Evolutionary conservation across 2,113 vertebrate species (phyloP), one percentile per base, ranked within the genome.

Genomic region (Crocuta crocuta): DNA sequence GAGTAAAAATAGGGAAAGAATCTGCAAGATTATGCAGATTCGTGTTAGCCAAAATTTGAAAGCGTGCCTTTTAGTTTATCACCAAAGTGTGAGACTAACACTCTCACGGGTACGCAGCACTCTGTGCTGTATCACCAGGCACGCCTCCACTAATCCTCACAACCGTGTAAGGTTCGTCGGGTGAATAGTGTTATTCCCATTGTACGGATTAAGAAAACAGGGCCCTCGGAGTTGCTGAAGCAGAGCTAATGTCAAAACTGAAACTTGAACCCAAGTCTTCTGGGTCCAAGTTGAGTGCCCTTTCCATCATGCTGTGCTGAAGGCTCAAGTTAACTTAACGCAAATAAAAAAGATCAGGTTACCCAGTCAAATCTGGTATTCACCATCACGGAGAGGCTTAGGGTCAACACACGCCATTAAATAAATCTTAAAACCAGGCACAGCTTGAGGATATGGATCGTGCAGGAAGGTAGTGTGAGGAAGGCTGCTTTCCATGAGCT

Each of bases 301-400:
- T 97, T 98, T 96, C 86, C 50, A 23, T 55, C 11, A 48, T 4
- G 39, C 70, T 9, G 2, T 5, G 87, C 83, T 93, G 28, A 76
- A 89, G 96, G 96, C 94, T 97, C 95, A 97, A 92, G 92, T 97
- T 95, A 96, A 95, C 94, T 92, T 96, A 98, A 96, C 94, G 86
- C 89, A 96, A 93, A 95, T 91, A 93, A 89, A 91, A 96, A 50
- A 31, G 55, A 97, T 97, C 97, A 87, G 23, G 5, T 97, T 97
- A 96, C 97, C 79, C 87, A 26, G 94, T 76, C 92, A 95, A 94
- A 98, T 87, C 87, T 76, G 88, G n/a, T 73, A 89, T 85, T 94
- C 58, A 10, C 87, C 58, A 90, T 94, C 78, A 80, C 65, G 45
- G 73, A 89, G 12, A 96, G 65, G 83, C 92, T 28, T 43, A 58